Conservation (phyloP, 2,888 invertebrate species). For the Polyommatus iphigenia region DNA sequence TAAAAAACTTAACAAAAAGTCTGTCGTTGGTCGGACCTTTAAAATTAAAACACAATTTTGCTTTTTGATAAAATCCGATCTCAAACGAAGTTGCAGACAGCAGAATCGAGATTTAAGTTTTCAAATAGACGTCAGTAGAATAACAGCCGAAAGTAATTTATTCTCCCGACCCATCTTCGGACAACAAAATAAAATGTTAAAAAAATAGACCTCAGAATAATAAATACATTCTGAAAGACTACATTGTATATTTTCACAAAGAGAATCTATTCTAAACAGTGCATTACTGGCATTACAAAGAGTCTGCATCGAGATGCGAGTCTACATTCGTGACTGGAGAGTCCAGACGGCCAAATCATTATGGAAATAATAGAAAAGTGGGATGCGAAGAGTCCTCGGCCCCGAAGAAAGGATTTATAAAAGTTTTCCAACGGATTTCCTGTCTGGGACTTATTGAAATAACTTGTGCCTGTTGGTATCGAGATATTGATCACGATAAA, state of each 20-base stretch:
- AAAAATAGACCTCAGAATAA: neutral
- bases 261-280: constrained; percentile 26
- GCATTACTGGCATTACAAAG: neutral
- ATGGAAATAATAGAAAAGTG: constrained; percentile 20
- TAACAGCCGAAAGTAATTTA: constrained; percentile 16
- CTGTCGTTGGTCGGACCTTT: too few relatives aligned
- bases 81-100: neutral
- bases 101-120: constrained; percentile 37
- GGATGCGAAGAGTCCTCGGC: constrained; percentile 1
- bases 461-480: neutral
- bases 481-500: neutral
- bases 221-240: neutral
- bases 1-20: too few relatives aligned
- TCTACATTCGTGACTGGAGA: constrained; percentile 12
- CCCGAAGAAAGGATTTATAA: constrained; percentile 9
- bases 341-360: constrained; percentile 8
- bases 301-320: neutral
- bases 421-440: constrained; percentile 23
- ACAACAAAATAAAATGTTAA: neutral
- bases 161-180: neutral
- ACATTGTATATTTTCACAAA: constrained; percentile 15
- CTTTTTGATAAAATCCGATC: neutral
- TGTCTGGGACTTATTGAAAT: neutral
- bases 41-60: neutral
- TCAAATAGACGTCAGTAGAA: constrained; percentile 35